Conservation (phyloP, 1,140 invertebrate genomes). For the Thrips palmi region DNA sequence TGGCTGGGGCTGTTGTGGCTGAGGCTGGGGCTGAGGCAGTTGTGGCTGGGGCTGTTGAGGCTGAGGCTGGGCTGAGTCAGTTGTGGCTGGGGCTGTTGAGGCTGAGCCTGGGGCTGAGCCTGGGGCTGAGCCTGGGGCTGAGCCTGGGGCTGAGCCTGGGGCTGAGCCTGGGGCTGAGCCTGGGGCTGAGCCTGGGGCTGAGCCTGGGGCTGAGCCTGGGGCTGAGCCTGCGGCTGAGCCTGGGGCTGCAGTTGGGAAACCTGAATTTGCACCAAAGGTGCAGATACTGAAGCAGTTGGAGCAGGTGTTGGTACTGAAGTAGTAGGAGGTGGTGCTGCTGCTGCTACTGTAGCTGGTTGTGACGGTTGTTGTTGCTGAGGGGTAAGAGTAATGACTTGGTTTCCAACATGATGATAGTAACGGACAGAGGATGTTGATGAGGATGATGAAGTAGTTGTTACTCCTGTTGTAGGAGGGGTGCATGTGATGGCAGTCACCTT, state of each 20-base stretch:
- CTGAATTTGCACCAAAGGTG: no score
- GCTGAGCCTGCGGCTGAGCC: no score
- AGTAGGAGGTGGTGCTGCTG: slow-evolving; percentile 14
- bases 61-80: background rate
- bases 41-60: background rate
- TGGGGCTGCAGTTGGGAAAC: no score
- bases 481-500: no score
- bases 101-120: no score
- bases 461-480: no score
- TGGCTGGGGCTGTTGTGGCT: slow-evolving; percentile 11
- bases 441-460: no score
- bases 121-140: slow-evolving; percentile 3
- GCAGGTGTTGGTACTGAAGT: background rate
- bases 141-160: background rate
- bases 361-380: no score
- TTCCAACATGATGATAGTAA: no score
- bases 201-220: background rate
- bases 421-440: no score
- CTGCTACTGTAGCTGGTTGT: no score
- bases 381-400: no score
- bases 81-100: background rate
- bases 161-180: background rate
- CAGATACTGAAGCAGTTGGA: background rate
- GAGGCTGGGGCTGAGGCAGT: slow-evolving; percentile 9
- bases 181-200: background rate